Percentiles rank a stretch among this genome's conserved stretches.
Evolutionary conservation across 2,113 vertebrate species (phyloP).

Genomic region (Macrotis lagotis): DNA sequence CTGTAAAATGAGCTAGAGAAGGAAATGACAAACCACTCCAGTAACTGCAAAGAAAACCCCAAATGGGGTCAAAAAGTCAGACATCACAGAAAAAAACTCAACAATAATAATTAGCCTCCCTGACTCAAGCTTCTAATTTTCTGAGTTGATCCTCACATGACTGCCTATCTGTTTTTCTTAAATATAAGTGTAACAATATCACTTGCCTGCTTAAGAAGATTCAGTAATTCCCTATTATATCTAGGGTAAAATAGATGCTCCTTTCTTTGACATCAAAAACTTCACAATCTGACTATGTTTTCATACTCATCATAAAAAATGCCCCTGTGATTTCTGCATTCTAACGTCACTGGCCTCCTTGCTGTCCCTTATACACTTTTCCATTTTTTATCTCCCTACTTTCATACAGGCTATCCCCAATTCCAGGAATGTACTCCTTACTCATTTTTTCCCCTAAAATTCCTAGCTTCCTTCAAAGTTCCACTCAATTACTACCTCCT

Average conservation of each 20-base stretch:
- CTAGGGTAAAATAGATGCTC: neutral
- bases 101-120: neutral
- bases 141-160: neutral
- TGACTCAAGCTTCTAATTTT: neutral
- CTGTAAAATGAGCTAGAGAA: too few species aligned
- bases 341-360: neutral
- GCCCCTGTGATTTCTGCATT: neutral
- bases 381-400: neutral
- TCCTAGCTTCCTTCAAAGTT: neutral
- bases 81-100: too few species aligned
- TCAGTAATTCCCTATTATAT: neutral
- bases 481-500: neutral
- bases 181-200: neutral
- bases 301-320: neutral
- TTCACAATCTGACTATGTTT: neutral
- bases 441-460: neutral
- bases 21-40: too few species aligned
- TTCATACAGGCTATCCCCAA: neutral
- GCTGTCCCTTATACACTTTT: neutral
- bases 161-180: neutral
- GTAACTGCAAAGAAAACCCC: too few species aligned
- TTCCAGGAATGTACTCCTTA: neutral
- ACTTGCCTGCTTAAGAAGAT: neutral
- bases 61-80: too few species aligned
- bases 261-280: neutral